Conservation (phyloP, 2,113 vertebrate species). For the Halichoeres trimaculatus region DNA sequence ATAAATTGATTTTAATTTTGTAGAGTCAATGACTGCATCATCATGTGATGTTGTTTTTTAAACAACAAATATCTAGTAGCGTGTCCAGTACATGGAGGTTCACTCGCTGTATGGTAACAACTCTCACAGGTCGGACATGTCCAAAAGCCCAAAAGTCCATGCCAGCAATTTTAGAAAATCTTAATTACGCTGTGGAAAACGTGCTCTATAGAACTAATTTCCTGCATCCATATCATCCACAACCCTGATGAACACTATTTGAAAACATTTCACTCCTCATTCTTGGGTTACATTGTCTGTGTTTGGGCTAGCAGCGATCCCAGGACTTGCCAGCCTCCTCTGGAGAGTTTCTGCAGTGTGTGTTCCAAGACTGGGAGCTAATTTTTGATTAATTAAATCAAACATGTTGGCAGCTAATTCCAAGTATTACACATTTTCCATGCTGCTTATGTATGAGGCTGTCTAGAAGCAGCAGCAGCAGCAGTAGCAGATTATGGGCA, state of each 20-base stretch:
- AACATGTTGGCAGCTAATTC: constrained; percentile 80
- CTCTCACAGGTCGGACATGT: not conserved
- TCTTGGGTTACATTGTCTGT: constrained; percentile 41
- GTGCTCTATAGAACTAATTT: constrained; percentile 4
- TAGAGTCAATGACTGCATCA: too few relatives aligned
- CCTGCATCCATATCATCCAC: constrained; percentile 2
- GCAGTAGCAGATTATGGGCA: constrained; percentile 73
- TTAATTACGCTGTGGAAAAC: constrained; percentile 21
- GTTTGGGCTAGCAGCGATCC: constrained; percentile 54
- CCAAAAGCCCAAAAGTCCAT: not conserved
- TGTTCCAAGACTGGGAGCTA: constrained; percentile 75
- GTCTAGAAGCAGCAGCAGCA: constrained; percentile 66
- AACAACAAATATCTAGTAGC: not conserved
- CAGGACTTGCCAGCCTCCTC: constrained; percentile 65
- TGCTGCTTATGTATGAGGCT: constrained; percentile 74
- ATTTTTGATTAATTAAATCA: constrained; percentile 84
- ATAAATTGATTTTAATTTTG: too few relatives aligned
- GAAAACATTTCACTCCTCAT: constrained; percentile 40
- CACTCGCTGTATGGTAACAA: not conserved
- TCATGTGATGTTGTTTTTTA: too few relatives aligned
- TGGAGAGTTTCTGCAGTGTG: constrained; percentile 62
- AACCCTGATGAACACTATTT: constrained; percentile 25
- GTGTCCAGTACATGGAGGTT: not conserved
- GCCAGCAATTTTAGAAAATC: not conserved
- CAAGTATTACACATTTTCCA: constrained; percentile 77